These are phyloP conservation scores for Parnassius orleans DNA, from an alignment of 2,888 invertebrate species.

Conservation along the genomic window DNA sequence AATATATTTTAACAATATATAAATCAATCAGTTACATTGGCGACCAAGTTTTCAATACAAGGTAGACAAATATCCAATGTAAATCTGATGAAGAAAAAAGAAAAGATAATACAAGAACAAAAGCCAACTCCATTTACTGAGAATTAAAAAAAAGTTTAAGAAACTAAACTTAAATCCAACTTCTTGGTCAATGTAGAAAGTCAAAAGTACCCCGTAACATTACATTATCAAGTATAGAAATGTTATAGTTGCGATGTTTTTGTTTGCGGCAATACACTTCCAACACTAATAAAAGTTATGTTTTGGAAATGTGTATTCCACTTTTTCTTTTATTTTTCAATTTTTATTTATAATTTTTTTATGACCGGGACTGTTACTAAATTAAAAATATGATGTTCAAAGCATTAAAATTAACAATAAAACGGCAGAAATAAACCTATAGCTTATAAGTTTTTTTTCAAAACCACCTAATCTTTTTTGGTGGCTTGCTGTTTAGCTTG, in stretches of 20 bases:
- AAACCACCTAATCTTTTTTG: constrained; percentile 71
- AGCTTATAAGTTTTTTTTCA: constrained; percentile 30
- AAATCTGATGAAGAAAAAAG: constrained; percentile 52
- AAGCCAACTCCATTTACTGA: constrained; percentile 70
- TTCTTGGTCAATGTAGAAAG: constrained; percentile 74
- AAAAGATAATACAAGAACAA: constrained; percentile 67
- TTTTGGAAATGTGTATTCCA: constrained; percentile 62
- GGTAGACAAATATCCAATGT: constrained; percentile 62
- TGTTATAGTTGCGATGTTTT: constrained; percentile 77
- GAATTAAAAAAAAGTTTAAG: constrained; percentile 60
- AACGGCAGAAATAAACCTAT: constrained; percentile 39
- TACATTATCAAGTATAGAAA: constrained; percentile 68
- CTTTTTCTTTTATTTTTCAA: constrained; percentile 71
- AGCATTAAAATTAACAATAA: constrained; percentile 57
- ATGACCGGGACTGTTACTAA: constrained; percentile 67
- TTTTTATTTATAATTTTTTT: constrained; percentile 73
- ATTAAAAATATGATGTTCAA: constrained; percentile 57
- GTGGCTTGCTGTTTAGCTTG: constrained; percentile 93
- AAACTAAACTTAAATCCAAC: constrained; percentile 67
- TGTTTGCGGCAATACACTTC: constrained; percentile 72
- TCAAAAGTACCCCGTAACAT: constrained; percentile 57
- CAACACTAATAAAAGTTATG: constrained; percentile 52
- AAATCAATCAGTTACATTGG: constrained; percentile 65
- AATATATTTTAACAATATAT: constrained; percentile 72
- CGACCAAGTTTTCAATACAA: constrained; percentile 74